Conservation (phyloP, 2,113 vertebrate genomes). For the Siniperca knerii region DNA sequence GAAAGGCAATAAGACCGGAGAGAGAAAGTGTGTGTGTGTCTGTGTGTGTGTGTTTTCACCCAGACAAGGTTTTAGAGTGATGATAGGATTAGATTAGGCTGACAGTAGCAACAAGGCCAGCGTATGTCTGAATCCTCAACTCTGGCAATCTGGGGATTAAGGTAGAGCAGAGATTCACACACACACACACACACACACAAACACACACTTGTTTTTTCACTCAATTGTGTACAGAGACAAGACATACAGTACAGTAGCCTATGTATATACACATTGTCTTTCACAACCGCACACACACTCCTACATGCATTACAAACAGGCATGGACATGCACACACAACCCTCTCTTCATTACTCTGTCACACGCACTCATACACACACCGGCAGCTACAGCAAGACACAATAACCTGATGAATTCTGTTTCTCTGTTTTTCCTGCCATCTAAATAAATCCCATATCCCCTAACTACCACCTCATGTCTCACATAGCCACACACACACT, state of each 20-base stretch:
- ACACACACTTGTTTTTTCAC: slow-evolving; percentile 10
- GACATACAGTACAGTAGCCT: slow-evolving; percentile 23
- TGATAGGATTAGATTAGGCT: slow-evolving; percentile 77
- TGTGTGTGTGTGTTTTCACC: slow-evolving; percentile 42
- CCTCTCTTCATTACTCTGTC: slow-evolving; percentile 3
- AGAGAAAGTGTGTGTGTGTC: slow-evolving; percentile 14
- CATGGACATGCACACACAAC: slow-evolving; percentile 27
- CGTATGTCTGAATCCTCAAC: slow-evolving; percentile 65
- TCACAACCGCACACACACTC: slow-evolving; percentile 27
- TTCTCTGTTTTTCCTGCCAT: slow-evolving; percentile 58
- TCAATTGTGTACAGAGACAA: slow-evolving; percentile 18
- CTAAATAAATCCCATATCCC: slow-evolving; percentile 60
- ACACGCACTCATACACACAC: slow-evolving; percentile 15
- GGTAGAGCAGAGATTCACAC: slow-evolving; percentile 45
- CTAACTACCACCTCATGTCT: slow-evolving; percentile 59
- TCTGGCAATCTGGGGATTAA: slow-evolving; percentile 72
- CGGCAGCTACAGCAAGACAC: slow-evolving; percentile 28
- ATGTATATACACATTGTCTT: not conserved
- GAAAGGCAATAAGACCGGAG: not conserved
- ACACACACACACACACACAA: slow-evolving; percentile 23
- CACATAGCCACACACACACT: slow-evolving; percentile 39
- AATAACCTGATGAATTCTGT: slow-evolving; percentile 65
- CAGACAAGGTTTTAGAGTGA: slow-evolving; percentile 69
- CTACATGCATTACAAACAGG: slow-evolving; percentile 20
- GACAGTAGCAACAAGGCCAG: slow-evolving; percentile 68